Evolutionary conservation across 2,113 vertebrate genomes (phyloP), one percentile per base, ranked within the genome.

Genomic region (Mesembrinibis cayennensis): DNA sequence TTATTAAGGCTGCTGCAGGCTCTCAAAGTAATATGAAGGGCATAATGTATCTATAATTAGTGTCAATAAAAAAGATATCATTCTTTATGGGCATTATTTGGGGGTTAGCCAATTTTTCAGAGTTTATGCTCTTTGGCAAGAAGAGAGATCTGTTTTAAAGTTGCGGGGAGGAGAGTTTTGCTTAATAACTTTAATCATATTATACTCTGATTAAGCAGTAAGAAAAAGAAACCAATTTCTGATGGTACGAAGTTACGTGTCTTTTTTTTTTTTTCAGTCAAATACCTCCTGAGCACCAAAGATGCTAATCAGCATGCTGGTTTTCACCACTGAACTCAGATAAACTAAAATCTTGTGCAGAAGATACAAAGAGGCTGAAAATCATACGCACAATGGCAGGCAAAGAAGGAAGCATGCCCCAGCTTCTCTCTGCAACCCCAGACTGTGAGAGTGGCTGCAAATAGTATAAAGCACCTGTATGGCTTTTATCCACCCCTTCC

Each of bases 21-120:
- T 87, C 72, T 16, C 23, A 58, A 71, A 87, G 86, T 71, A 84
- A 72, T 59, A 74, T 27, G 74, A 80, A 93, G 87, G 53, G 55
- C 49, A 66, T 82, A 87, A 95, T 62, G 45, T 86, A 73, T 29
- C 83, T 80, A 74, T 82, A 93, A 94, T 85, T 95, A 95, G 62
- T 61, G 53, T 77, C 65, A 82, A 36, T 95, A 89, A 93, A 93
- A 88, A 71, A 63, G 29, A 49, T 56, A 74, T 32, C 5, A 67
- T 87, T 85, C 89, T 89, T 97, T 85, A 93, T 45, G 38, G 70
- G 53, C 58, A 56, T 76, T 96, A 87, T 87, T 76, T 89, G 73
- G 62, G 29, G 29, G 38, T 59, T 55, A 87, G 50, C 50, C 47
- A 67, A 5, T 58, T 87, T 47, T 78, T 87, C 73, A 38, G 73